Conservation (phyloP, 2,888 invertebrate species). For the Subacronicta megacephala region DNA sequence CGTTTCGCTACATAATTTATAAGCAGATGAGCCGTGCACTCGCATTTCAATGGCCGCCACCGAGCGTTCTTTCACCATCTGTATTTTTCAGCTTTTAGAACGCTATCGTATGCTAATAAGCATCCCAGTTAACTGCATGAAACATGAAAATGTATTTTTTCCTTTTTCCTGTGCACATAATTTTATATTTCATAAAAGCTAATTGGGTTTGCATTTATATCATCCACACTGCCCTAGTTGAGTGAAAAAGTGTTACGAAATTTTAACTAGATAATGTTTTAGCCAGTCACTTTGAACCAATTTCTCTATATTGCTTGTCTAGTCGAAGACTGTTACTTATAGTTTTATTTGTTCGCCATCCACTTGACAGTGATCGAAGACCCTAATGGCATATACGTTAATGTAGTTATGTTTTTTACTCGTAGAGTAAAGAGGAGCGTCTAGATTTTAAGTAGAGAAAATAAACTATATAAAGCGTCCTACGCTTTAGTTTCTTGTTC, state of each 20-base stretch:
- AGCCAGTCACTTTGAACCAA: slow-evolving; percentile 44
- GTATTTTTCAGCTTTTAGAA: slow-evolving; percentile 75
- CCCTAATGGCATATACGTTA: slow-evolving; percentile 39
- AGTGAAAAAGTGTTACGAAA: slow-evolving; percentile 20
- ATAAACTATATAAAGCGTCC: too few relatives aligned
- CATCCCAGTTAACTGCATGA: slow-evolving; percentile 63
- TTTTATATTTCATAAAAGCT: slow-evolving; percentile 40
- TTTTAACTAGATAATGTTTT: slow-evolving; percentile 28
- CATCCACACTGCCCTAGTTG: slow-evolving; percentile 13
- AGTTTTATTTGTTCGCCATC: slow-evolving; percentile 52
- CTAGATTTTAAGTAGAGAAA: slow-evolving; percentile 41
- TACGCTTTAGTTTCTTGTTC: too few relatives aligned
- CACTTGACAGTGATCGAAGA: slow-evolving; percentile 55
- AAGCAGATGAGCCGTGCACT: slow-evolving; percentile 74
- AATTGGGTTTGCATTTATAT: slow-evolving; percentile 26
- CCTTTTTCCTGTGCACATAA: slow-evolving; percentile 25
- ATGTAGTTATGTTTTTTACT: slow-evolving; percentile 1
- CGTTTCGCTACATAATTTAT: slow-evolving; percentile 78
- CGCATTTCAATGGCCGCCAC: slow-evolving; percentile 71
- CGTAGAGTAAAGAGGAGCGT: slow-evolving; percentile 31
- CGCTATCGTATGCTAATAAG: slow-evolving; percentile 81
- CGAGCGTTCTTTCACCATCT: slow-evolving; percentile 67
- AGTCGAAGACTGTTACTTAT: slow-evolving; percentile 38
- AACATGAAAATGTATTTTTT: slow-evolving; percentile 61
- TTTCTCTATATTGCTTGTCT: slow-evolving; percentile 47